These are phyloP conservation scores for Isichthys henryi DNA, from an alignment of 2,113 vertebrate species.

Conservation along the genomic window DNA sequence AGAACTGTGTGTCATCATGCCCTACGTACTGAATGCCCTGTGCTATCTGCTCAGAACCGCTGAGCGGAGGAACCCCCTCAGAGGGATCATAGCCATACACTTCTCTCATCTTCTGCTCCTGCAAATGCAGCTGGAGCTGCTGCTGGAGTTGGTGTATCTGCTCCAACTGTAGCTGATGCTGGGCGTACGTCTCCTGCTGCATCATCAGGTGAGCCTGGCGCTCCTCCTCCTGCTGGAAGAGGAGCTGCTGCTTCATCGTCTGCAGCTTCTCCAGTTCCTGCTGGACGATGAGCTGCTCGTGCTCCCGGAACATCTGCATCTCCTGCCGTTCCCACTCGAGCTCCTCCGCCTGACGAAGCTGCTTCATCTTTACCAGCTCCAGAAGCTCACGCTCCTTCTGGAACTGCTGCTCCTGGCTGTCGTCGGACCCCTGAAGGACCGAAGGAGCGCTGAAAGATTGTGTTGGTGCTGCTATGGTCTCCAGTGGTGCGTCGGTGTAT, in stretches of 20 bases:
- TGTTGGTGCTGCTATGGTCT: conserved; percentile 73
- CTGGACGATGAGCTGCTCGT: conserved; percentile 93
- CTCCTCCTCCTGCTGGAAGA: conserved; percentile 91
- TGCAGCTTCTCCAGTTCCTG: conserved; percentile 93
- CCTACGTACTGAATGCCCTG: conserved; percentile 61
- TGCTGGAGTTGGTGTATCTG: conserved; percentile 94
- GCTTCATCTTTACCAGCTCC: conserved; percentile 93
- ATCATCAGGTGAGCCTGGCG: conserved; percentile 91
- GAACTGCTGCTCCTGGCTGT: conserved; percentile 85
- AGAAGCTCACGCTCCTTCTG: conserved; percentile 90
- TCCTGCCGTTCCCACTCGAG: conserved; percentile 96
- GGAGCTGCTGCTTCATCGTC: conserved; percentile 90
- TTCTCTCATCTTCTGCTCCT: conserved; percentile 70
- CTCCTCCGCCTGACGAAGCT: conserved; percentile 91
- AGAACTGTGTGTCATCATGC: conserved; percentile 60
- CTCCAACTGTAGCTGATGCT: conserved; percentile 87
- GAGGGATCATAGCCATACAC: conserved; percentile 65
- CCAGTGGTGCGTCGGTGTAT: conserved; percentile 73
- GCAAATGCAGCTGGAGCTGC: conserved; percentile 87
- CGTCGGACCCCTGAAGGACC: conserved; percentile 72
- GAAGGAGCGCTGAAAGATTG: conserved; percentile 67
- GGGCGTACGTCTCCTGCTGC: conserved; percentile 87
- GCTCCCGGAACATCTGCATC: conserved; percentile 93
- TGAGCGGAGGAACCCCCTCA: conserved; percentile 56
- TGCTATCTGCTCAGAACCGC: conserved; percentile 59